Conservation (phyloP, 2,888 invertebrate species). For the Thera britannica region DNA sequence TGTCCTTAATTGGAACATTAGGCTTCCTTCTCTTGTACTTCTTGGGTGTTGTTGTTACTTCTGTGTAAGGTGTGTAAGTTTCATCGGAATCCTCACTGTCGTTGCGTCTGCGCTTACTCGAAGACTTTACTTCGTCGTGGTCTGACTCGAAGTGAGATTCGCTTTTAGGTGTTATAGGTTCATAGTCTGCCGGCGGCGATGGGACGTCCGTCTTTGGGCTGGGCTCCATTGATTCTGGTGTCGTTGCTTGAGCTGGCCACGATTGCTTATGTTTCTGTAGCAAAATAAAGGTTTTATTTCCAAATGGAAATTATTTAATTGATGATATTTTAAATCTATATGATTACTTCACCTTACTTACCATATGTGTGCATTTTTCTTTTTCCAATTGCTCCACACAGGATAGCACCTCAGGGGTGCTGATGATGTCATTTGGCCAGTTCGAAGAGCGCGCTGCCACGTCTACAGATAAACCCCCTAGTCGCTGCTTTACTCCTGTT, state of each 20-base stretch:
- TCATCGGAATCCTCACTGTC: slow-evolving; percentile 78
- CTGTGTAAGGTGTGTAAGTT: slow-evolving; percentile 70
- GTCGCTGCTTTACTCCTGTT: slow-evolving; percentile 43
- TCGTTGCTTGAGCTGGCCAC: slow-evolving; percentile 50
- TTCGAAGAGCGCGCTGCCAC: slow-evolving; percentile 57
- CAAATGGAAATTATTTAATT: background rate
- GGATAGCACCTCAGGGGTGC: slow-evolving; percentile 77
- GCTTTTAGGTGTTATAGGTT: slow-evolving; percentile 73
- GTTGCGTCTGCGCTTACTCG: slow-evolving; percentile 57
- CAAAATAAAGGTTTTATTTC: slow-evolving; percentile 30
- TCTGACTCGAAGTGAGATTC: slow-evolving; percentile 76
- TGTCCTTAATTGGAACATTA: slow-evolving; percentile 72
- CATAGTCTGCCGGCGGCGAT: slow-evolving; percentile 62
- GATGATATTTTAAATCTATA: background rate
- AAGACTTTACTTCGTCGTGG: slow-evolving; percentile 61
- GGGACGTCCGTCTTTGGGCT: slow-evolving; percentile 53
- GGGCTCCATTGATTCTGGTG: slow-evolving; percentile 42
- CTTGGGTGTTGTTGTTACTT: slow-evolving; percentile 57
- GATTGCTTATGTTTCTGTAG: slow-evolving; percentile 55
- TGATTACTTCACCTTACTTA: slow-evolving; percentile 46
- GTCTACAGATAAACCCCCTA: slow-evolving; percentile 61
- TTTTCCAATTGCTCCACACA: slow-evolving; percentile 77
- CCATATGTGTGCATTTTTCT: slow-evolving; percentile 64
- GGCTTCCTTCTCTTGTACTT: slow-evolving; percentile 71
- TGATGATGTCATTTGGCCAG: slow-evolving; percentile 65